phyloP scores from a whole-genome alignment of 1,140 invertebrate species.

The Rhizoglyphus robini region DNA sequence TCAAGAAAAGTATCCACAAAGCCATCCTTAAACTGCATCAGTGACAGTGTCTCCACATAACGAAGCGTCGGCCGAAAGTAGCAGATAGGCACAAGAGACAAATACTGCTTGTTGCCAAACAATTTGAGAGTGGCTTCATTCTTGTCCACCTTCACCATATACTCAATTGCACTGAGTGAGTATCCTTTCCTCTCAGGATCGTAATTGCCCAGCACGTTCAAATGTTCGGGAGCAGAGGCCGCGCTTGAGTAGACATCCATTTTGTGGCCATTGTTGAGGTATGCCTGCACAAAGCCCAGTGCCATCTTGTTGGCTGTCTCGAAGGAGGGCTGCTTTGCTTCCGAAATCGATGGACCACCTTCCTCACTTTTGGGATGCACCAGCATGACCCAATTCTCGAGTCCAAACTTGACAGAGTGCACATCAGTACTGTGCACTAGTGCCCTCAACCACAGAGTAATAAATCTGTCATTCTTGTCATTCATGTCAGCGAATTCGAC shows the following conservation, averaged over 20 bases:
- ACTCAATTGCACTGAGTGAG: neutral
- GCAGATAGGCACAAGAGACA: neutral
- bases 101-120: neutral
- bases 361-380: neutral
- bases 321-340: no score
- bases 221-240: neutral
- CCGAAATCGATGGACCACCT: no score
- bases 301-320: no score
- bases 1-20: neutral
- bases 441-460: neutral
- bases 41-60: neutral
- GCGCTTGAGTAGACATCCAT: neutral
- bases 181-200: neutral
- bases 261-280: neutral
- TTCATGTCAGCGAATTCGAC: neutral
- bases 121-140: neutral
- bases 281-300: neutral
- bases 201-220: neutral
- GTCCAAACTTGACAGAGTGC: neutral
- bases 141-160: neutral
- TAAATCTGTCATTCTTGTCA: neutral
- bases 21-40: neutral
- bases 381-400: neutral
- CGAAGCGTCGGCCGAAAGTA: conserved; percentile 8
- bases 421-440: neutral